Conservation (phyloP, 2,113 vertebrate genomes). For the Albula goreensis region DNA sequence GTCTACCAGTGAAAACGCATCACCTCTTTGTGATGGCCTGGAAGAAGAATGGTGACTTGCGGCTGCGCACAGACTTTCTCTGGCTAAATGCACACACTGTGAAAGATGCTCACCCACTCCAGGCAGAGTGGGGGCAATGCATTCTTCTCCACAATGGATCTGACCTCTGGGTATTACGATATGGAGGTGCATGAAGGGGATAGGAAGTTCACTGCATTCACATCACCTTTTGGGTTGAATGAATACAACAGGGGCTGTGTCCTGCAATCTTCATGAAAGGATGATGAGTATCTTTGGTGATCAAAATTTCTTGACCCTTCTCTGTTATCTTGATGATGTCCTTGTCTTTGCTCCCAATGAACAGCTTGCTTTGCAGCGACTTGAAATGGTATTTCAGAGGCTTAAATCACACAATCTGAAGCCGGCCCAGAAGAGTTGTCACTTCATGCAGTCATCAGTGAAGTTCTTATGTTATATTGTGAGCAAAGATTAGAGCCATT, state of each 20-base stretch:
- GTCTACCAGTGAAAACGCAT: conserved; percentile 19
- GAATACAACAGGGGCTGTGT: conserved; percentile 5
- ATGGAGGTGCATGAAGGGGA: conserved; percentile 25
- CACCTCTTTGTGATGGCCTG: conserved; percentile 15
- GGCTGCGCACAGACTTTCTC: conserved; percentile 18
- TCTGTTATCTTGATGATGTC: conserved; percentile 5
- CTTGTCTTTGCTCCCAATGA: neutral
- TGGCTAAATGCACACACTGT: neutral
- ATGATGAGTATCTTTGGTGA: conserved; percentile 20
- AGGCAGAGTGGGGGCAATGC: conserved; percentile 28
- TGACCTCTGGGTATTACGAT: conserved; percentile 19
- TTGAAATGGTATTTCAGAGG: neutral
- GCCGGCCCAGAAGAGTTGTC: conserved; percentile 22
- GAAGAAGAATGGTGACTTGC: conserved; percentile 15
- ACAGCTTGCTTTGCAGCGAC: neutral
- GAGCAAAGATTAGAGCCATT: too few species aligned
- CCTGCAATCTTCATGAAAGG: neutral
- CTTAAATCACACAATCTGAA: conserved; percentile 19
- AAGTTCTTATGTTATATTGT: conserved; percentile 36
- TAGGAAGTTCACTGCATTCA: conserved; percentile 24
- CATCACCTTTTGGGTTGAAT: conserved; percentile 13
- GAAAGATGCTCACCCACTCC: neutral
- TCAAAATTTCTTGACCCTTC: conserved; percentile 23
- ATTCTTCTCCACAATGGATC: conserved; percentile 17
- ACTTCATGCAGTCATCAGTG: conserved; percentile 16